Evolutionary conservation across 2,113 vertebrate genomes (phyloP), one percentile per base, ranked within the genome.

Genomic region (Proterorhinus semilunaris): DNA sequence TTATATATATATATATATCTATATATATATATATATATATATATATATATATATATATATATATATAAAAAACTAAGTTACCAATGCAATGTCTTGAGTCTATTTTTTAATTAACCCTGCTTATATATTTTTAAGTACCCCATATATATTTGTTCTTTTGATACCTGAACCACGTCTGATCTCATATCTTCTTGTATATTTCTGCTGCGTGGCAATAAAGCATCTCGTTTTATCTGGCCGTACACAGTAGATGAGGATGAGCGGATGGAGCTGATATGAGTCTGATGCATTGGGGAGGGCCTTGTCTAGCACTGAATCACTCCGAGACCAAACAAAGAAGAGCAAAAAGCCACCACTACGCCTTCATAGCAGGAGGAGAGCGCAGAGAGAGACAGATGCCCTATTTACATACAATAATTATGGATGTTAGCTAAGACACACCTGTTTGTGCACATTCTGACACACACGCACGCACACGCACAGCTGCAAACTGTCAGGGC

Each of bases 301-400:
- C 58, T 68, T 43, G 51, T 73, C 63, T 70, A n/a, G 8, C 66
- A 69, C 69, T 57, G 64, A 66, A 65, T 71, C 59, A 68, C 27
- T 68, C 49, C 50, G 27, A 21, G 61, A 75, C 68, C 21, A 21
- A 70, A 72, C 44, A 69, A 64, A 58, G 54, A 15, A 62, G 44
- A 48, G 58, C 62, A 66, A 59, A 17, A 50, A 42, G 36, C 50
- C 42, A 44, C 48, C 53, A 52, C 54, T 42, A 46, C 27, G 13
- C 66, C 53, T 10, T 10, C 53, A 5, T 11, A 47, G 51, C 62
- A 46, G 62, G 16, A 52, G 51, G 54, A 36, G 62, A 46, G 54
- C 43, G 57, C 11, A 5, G 27, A 57, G 54, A 53, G 55, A 27
- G 73, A 48, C 51, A 58, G 43, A 49, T 69, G 61, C 68, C 77